These are phyloP conservation scores for Protonemura montana DNA, from an alignment of 2,888 invertebrate genomes.

Conservation along the genomic window DNA sequence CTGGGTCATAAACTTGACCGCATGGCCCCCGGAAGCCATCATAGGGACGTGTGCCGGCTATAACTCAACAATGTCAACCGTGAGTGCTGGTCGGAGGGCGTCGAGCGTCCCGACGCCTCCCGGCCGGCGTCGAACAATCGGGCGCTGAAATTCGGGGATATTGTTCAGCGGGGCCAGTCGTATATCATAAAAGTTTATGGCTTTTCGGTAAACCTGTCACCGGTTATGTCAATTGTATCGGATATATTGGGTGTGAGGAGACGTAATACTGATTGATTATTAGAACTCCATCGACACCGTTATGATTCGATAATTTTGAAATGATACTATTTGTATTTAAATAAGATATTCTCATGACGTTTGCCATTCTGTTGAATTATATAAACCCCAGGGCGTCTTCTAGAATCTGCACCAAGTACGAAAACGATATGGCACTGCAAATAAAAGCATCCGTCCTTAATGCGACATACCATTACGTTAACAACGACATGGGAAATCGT, in stretches of 20 bases:
- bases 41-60: slow-evolving; percentile 23
- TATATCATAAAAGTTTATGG: background rate
- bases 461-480: background rate
- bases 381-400: background rate
- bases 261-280: background rate
- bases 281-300: background rate
- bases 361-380: background rate
- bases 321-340: background rate
- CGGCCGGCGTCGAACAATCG: background rate
- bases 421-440: background rate
- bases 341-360: background rate
- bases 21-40: slow-evolving; percentile 36
- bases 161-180: background rate
- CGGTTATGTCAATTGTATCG: slow-evolving; percentile 12
- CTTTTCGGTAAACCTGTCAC: background rate
- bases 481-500: slow-evolving; percentile 28
- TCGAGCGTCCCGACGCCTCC: background rate
- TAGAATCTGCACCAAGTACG: background rate
- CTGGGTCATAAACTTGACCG: slow-evolving; percentile 35
- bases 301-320: background rate
- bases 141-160: background rate
- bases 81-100: background rate
- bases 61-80: slow-evolving; percentile 21
- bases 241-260: background rate
- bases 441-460: background rate